A percentile compares a stretch with the other conserved stretches of the same genome.
phyloP scores from a whole-genome alignment of 2,113 vertebrate genomes.

The Paradisaea rubra region DNA sequence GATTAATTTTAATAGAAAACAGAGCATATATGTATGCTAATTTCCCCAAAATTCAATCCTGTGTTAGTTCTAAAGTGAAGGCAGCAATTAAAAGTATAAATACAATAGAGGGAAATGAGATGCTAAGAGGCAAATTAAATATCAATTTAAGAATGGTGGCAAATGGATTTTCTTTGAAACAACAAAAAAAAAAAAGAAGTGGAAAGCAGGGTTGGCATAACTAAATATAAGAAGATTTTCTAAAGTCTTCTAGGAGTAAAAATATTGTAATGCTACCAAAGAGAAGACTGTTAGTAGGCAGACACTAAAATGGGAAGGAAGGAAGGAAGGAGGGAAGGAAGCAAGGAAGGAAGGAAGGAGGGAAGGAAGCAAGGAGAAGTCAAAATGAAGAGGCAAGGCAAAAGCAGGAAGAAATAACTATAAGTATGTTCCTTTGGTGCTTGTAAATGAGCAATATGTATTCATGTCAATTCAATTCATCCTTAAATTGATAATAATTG shows the following conservation, averaged over 20 bases:
- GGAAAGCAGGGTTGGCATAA: neutral
- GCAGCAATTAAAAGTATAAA: neutral
- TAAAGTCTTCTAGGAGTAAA: neutral
- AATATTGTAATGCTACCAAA: neutral
- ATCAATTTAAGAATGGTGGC: neutral
- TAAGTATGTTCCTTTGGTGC: neutral
- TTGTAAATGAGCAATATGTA: neutral
- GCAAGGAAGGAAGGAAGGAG: neutral
- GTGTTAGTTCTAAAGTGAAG: neutral
- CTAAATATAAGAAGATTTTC: neutral
- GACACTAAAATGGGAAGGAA: neutral
- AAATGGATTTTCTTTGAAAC: neutral
- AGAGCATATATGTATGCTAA: neutral
- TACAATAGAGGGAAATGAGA: neutral
- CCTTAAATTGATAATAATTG: neutral
- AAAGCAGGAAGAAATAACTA: neutral
- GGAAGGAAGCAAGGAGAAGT: too few relatives aligned
- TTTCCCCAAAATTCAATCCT: neutral
- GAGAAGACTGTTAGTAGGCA: neutral
- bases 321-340: too few relatives aligned
- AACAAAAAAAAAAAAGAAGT: neutral
- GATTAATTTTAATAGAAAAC: neutral
- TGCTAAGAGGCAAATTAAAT: neutral
- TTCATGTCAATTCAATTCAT: neutral
- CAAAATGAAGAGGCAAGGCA: neutral